Conservation (phyloP, 2,113 vertebrate species). For the Phalacrocorax aristotelis region DNA sequence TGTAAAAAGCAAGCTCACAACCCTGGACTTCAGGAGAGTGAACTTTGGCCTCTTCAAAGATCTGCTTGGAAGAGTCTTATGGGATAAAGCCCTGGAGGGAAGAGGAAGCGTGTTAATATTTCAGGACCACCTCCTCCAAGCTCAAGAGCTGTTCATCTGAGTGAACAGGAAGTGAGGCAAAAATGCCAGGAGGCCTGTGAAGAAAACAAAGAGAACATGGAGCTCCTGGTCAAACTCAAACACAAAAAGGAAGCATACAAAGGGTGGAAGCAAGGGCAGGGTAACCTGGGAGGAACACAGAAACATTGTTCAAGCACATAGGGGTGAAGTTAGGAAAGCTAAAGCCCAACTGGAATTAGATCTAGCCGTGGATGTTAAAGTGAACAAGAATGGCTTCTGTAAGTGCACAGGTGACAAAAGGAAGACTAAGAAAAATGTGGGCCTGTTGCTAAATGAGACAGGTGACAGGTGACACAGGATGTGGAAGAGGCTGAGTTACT, state of each 20-base stretch:
- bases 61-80: not conserved
- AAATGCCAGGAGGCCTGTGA: not conserved
- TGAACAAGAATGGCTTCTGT: not conserved
- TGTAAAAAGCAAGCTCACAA: not conserved
- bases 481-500: not conserved
- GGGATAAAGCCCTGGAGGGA: not conserved
- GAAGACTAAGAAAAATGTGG: not conserved
- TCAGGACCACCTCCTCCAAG: not conserved
- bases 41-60: not conserved
- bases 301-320: not conserved
- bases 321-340: not conserved
- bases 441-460: not conserved
- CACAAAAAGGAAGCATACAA: not conserved
- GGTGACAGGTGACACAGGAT: not conserved
- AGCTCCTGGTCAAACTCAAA: not conserved
- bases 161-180: not conserved
- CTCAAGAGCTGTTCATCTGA: not conserved
- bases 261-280: not conserved
- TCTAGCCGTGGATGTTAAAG: not conserved
- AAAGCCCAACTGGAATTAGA: not conserved
- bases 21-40: not conserved
- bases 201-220: not conserved
- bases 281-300: not conserved
- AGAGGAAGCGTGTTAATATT: not conserved
- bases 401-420: not conserved